phyloP scores from a whole-genome alignment of 2,797 vertebrate genomes.

The Helostoma temminkii region DNA sequence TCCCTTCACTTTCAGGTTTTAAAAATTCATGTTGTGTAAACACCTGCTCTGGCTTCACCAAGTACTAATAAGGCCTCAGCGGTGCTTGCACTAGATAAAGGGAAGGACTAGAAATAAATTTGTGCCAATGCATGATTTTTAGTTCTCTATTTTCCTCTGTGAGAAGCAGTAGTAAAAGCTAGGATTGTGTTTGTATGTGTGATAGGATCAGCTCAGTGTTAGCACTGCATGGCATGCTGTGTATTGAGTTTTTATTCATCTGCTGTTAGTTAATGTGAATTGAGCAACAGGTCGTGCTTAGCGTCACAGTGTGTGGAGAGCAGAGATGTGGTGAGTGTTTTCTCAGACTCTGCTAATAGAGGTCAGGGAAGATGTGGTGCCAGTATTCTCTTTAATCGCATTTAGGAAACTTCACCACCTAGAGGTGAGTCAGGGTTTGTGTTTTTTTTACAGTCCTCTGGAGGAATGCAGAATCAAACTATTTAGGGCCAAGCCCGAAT shows the following conservation, averaged over 20 bases:
- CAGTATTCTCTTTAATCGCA: conserved; percentile 48
- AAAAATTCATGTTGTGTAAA: conserved; percentile 62
- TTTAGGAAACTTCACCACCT: conserved; percentile 47
- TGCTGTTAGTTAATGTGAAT: conserved; percentile 63
- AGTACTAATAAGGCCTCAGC: conserved; percentile 49
- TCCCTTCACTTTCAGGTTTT: conserved; percentile 37
- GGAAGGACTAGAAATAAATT: background rate
- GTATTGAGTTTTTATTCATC: conserved; percentile 60
- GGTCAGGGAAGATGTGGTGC: conserved; percentile 43
- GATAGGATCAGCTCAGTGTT: conserved; percentile 55
- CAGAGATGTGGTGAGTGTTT: conserved; percentile 31
- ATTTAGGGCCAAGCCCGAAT: conserved; percentile 51
- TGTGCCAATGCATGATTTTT: background rate
- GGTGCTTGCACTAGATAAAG: conserved; percentile 12
- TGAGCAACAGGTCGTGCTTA: conserved; percentile 62
- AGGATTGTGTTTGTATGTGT: conserved; percentile 49
- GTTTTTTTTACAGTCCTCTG: conserved; percentile 44
- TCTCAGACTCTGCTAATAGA: conserved; percentile 50
- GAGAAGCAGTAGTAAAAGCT: conserved; percentile 15
- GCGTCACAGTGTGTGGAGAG: conserved; percentile 19
- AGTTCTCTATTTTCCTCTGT: conserved; percentile 16
- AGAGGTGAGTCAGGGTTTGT: conserved; percentile 32
- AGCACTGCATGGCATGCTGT: conserved; percentile 19
- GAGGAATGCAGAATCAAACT: conserved; percentile 50
- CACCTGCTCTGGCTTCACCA: conserved; percentile 30